These are phyloP conservation scores for Anneissia japonica DNA, from an alignment of 35 echinoderm and acorn worm species.

Conservation along the genomic window DNA sequence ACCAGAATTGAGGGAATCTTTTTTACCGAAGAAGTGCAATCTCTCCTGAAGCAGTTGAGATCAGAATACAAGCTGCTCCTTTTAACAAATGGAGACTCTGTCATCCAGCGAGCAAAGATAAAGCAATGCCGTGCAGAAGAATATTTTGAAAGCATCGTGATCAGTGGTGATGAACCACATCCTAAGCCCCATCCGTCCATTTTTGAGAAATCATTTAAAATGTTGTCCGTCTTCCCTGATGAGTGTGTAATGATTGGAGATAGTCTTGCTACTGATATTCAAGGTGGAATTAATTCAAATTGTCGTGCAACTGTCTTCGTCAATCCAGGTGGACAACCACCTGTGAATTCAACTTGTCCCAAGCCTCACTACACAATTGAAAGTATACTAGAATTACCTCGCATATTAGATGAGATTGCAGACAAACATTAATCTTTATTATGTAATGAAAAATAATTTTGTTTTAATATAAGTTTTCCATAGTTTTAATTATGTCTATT, in stretches of 20 bases:
- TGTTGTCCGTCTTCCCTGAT: slow-evolving; percentile 25
- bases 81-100: slow-evolving; percentile 75
- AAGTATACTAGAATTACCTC: slow-evolving; percentile 53
- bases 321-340: slow-evolving; percentile 27
- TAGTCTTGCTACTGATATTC: slow-evolving; percentile 74
- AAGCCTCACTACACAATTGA: slow-evolving; percentile 56
- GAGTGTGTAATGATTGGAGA: slow-evolving; percentile 90
- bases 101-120: slow-evolving; percentile 76
- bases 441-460: no score
- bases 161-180: slow-evolving; percentile 78
- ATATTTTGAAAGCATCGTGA: slow-evolving; percentile 86
- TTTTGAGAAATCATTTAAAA: slow-evolving; percentile 61
- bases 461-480: no score
- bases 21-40: slow-evolving; percentile 59
- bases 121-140: slow-evolving; percentile 50
- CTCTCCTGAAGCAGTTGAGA: slow-evolving; percentile 30
- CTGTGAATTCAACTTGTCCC: slow-evolving; percentile 22
- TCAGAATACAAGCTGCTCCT: slow-evolving; percentile 68
- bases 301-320: slow-evolving; percentile 76
- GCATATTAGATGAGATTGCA: slow-evolving; percentile 27
- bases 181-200: slow-evolving; percentile 82
- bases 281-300: slow-evolving; percentile 68
- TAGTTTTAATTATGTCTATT: no score
- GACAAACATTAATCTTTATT: background rate
- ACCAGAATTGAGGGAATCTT: slow-evolving; percentile 53